Base-by-base conservation (phyloP, 2,797 vertebrate species). In the Rhinophrynus dorsalis region DNA sequence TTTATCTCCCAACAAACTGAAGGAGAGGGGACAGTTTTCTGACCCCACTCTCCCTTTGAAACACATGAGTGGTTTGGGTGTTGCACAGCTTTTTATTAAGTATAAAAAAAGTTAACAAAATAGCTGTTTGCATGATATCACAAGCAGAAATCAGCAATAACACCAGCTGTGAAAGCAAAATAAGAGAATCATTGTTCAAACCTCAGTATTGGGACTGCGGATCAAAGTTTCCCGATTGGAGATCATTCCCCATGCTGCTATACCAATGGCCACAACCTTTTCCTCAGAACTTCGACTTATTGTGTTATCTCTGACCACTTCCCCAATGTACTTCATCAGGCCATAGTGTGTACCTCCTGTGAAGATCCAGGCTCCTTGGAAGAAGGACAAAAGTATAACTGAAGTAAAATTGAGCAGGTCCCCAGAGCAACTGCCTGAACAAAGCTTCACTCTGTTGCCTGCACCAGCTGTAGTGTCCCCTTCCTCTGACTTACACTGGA, bases 261-360 rank as follows among this genome's bases (percentile, higher is more conserved):
- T 88, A 68, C 90, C 90, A 0, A 91, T 89, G 64, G 88, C 87
- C 64, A 88, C 83, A 6, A 91, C 84, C 0, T 90, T 91, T 77
- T 91, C 90, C 76, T 91, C 90, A 0, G 87, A 90, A 24, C 73
- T 90, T 77, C 84, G 80, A 0, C 90, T 91, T 77, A 90, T 90
- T 62, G 89, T 90, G 72, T 91, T 90, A 60, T 91, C 89, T 40
- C 90, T 85, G n/a, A 91, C 87, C 69, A 90, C 89, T 18, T 91
- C 88, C 0, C 90, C 90, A 0, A 91, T 90, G 75, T 85, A 90
- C 73, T 89, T 91, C 89, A 89, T 91, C 78, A 91, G 83, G 23
- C 90, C 90, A 0, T 91, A 91, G 17, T 91, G 88, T 0, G 89
- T 91, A 0, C 90, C 90, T 3, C 90, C 89, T 0, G 90, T 89